Conservation (phyloP, 2,797 vertebrate species). For the Coregonus suidteri region DNA sequence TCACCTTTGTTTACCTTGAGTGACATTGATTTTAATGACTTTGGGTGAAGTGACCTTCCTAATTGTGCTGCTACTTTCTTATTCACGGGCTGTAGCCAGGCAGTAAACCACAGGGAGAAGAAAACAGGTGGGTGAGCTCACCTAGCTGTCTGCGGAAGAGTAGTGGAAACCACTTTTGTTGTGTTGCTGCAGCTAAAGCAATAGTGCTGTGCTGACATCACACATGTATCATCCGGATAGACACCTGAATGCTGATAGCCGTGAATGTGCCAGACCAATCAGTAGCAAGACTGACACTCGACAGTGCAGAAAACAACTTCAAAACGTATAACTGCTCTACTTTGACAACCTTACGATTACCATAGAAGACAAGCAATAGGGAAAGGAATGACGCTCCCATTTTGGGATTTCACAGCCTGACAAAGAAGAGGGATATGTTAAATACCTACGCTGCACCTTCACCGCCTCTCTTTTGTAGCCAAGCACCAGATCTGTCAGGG, state of each 20-base stretch:
- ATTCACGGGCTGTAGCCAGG: background rate
- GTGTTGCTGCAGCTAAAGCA: background rate
- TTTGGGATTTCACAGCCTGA: too few species aligned
- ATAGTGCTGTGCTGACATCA: background rate
- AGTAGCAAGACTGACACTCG: background rate
- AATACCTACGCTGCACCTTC: too few species aligned
- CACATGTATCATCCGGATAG: background rate
- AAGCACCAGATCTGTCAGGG: background rate
- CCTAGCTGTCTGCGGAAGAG: background rate
- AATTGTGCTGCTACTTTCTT: background rate
- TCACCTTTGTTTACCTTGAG: slow-evolving; percentile 9
- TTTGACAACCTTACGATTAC: too few species aligned
- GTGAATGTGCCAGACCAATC: background rate
- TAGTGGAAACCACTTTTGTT: background rate
- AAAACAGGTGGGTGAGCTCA: background rate
- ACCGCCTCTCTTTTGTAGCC: too few species aligned
- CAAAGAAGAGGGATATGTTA: too few species aligned
- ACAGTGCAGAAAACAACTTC: background rate
- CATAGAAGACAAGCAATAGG: too few species aligned
- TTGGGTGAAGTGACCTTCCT: slow-evolving; percentile 14
- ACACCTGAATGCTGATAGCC: background rate
- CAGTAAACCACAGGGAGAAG: background rate
- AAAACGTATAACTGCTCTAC: background rate
- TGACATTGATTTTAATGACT: slow-evolving; percentile 23
- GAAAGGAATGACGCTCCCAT: too few species aligned